Evolutionary conservation across 2,888 invertebrate genomes (phyloP), one percentile per base, ranked within the genome.

Genomic region (Meghimatium bilineatum): DNA sequence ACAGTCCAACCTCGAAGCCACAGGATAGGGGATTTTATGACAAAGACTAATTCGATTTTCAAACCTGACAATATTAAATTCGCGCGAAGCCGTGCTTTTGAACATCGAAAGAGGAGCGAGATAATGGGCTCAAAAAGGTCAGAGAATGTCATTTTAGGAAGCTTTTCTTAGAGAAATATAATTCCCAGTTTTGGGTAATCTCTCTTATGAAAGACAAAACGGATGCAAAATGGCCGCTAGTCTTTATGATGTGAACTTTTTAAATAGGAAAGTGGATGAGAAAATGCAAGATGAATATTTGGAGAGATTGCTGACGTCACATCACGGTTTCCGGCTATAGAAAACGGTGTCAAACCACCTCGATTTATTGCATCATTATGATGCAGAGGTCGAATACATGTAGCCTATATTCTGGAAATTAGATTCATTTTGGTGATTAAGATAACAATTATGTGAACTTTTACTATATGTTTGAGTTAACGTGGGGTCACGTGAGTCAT

Each of bases 61-160:
- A 52, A 76, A 60, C 76, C 17, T 76, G 56, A 56, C 76, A 76
- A 56, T 76, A 76, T 76, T 76, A 56, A 76, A 76, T 76, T 76
- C 52, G n/a, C 10, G 32, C 56, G 56, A 56, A 60, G 76, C 32
- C 76, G 76, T 44, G 34, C 38, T n/a, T 72, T 38, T 72, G 44
- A 72, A 26, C 44, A n/a, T 72, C 26, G 72, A 69, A 36, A 69
- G 8, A n/a, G 32, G 36, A 32, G 36, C 69, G 29, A 20, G 69
- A n/a, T 72, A 72, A 44, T 72, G 72, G 44, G 72, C 72, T 44
- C 14, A 72, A 72, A 72, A 44, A 72, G 72, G 72, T 72, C 44
- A 26, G 34, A 38, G 38, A 44, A n/a, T 72, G 72, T 38, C 72
- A 36, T 38, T 38, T 72, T 72, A 72, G 44, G n/a, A 36, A 38